Evolutionary conservation across 2,888 invertebrate genomes (phyloP).

Genomic region (Arge pagana): DNA sequence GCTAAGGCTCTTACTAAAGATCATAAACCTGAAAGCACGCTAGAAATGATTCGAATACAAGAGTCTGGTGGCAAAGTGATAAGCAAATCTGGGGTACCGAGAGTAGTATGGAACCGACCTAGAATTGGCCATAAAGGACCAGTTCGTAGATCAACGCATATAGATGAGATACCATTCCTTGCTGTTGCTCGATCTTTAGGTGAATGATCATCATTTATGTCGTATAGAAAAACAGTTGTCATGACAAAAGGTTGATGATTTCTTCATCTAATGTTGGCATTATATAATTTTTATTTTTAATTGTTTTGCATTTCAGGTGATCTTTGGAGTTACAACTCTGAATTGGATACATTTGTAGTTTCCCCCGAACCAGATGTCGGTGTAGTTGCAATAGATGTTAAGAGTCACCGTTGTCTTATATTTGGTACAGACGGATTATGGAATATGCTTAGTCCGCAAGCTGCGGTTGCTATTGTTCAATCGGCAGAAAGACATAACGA

Average conservation of each 20-base stretch:
- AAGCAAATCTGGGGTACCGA: conserved; percentile 82
- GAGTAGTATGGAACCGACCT: conserved; percentile 97
- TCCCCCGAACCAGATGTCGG: conserved; percentile 96
- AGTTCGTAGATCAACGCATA: conserved; percentile 84
- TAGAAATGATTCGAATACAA: conserved; percentile 83
- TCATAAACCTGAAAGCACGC: conserved; percentile 91
- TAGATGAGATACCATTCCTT: conserved; percentile 93
- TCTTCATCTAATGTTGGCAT: neutral
- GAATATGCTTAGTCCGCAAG: conserved; percentile 89
- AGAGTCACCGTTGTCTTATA: conserved; percentile 76
- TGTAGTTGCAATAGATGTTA: conserved; percentile 76
- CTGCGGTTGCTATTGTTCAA: conserved; percentile 83
- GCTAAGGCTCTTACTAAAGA: conserved; percentile 85
- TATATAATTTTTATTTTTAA: conserved; percentile 9
- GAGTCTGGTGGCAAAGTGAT: conserved; percentile 81
- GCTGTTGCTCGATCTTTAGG: conserved; percentile 95
- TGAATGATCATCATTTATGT: conserved; percentile 40
- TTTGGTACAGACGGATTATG: conserved; percentile 97
- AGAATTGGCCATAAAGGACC: conserved; percentile 84
- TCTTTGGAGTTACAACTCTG: conserved; percentile 96
- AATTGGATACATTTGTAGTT: conserved; percentile 91
- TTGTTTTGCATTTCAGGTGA: conserved; percentile 67
- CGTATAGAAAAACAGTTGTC: neutral
- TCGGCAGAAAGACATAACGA: conserved; percentile 82
- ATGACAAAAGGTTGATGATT: neutral